Percentiles rank a stretch among this genome's conserved stretches.
Conservation (phyloP, 2,797 vertebrate species). For the Alfaro cultratus region DNA sequence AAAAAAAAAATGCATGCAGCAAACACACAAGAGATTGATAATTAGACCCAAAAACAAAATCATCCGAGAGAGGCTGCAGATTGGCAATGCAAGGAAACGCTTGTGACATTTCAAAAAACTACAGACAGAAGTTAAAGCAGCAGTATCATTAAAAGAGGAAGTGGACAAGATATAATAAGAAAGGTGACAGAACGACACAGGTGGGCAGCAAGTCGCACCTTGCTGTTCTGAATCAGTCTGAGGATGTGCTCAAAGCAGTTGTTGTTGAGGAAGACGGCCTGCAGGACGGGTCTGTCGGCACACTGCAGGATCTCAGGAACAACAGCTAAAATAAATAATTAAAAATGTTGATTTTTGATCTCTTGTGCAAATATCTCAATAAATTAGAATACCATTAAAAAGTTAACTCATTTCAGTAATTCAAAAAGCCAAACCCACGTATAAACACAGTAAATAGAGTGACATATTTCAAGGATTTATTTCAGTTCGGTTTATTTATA, state of each 20-base stretch:
- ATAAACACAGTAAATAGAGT: not conserved
- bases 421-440: not conserved
- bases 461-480: not conserved
- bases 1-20: conserved; percentile 34
- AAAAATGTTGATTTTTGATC: conserved; percentile 21
- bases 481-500: not conserved
- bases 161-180: conserved; percentile 14
- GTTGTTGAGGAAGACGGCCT: conserved; percentile 96
- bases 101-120: conserved; percentile 20
- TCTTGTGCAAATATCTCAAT: not conserved
- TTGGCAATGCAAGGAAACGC: not conserved
- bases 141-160: conserved; percentile 30
- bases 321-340: conserved; percentile 77
- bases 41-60: conserved; percentile 47
- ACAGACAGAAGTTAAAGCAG: conserved; percentile 18
- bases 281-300: conserved; percentile 91
- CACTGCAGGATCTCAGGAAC: conserved; percentile 94
- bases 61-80: conserved; percentile 20
- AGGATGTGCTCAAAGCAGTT: conserved; percentile 99
- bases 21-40: conserved; percentile 59
- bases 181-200: conserved; percentile 30
- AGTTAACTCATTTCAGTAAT: not conserved
- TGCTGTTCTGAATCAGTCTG: conserved; percentile 97
- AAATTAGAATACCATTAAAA: not conserved
- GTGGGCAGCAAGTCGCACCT: conserved; percentile 81